Conservation (phyloP, 2,797 vertebrate species). For the Melanotaenia boesemani region DNA sequence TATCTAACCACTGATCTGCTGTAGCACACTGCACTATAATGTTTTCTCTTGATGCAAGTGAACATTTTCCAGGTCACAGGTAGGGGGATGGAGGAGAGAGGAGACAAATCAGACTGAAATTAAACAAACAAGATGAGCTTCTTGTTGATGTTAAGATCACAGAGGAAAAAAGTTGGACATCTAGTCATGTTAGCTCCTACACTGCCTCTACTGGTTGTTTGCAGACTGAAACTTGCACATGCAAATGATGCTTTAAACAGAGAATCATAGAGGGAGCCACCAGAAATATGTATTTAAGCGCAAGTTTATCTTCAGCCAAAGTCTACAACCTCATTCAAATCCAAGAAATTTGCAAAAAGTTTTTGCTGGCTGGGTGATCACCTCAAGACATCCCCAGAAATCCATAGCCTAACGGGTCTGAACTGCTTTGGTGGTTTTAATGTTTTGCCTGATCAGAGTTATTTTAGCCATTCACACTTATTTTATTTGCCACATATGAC, state of each 20-base stretch:
- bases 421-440: neutral
- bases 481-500: slow-evolving; percentile 66
- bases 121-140: neutral
- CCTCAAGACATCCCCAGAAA: too few relatives aligned
- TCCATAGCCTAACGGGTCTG: too few relatives aligned
- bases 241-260: neutral
- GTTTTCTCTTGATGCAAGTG: neutral
- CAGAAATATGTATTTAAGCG: neutral
- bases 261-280: neutral
- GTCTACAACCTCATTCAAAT: neutral
- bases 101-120: neutral
- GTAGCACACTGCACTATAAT: neutral
- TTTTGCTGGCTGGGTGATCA: too few relatives aligned
- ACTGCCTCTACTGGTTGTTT: neutral
- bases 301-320: neutral
- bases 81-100: neutral
- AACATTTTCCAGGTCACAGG: neutral
- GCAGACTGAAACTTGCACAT: neutral
- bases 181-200: neutral
- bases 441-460: slow-evolving; percentile 12
- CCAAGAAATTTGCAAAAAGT: neutral
- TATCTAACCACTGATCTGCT: neutral
- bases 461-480: slow-evolving; percentile 31
- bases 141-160: neutral
- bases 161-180: neutral